Evolutionary conservation across 2,888 invertebrate genomes (phyloP), one percentile per base, ranked within the genome.

Genomic region (Drosophila eohydei): DNA sequence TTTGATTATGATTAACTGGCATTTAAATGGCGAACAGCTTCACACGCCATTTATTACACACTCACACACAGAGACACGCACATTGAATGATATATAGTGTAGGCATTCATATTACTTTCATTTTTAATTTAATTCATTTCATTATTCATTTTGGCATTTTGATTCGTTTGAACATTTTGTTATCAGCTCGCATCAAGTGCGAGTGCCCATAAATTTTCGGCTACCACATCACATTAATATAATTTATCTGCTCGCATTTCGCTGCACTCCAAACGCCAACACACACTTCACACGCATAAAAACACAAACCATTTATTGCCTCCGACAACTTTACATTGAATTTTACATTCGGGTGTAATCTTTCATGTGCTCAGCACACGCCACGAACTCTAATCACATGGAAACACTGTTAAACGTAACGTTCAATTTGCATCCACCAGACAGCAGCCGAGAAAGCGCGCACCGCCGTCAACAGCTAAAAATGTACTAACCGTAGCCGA

Each of bases 171-270:
- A 54, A 38, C 50, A 64, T 72, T 70, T 50, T 54, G 44, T 67
- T 79, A 80, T 68, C 79, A 43, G 46, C 56, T 40, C 62, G 56
- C 76, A 73, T 77, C 77, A 78, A 78, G 62, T 50, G 78, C 57
- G 71, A 56, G 57, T 57, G 67, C 73, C 68, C 70, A 79, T 88
- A 75, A 88, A 85, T 88, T 88, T 69, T 69, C 54, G 54, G 71
- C 74, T 79, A 88, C 85, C 84, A 85, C 77, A 66, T 77, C 85
- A 88, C 84, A 85, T 85, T 88, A 83, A 88, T 77, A 83, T 79
- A 79, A 85, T 85, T 85, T 85, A 85, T 85, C 73, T 62, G 58
- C 58, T 69, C 70, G 65, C 44, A 61, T 63, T 64, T 58, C 61
- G 48, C 36, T 32, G 34, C 61, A 34, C 46, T n/a, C 28, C 26